These are phyloP conservation scores for Pogonus chalceus DNA, from an alignment of 1,140 invertebrate genomes.

Conservation along the genomic window DNA sequence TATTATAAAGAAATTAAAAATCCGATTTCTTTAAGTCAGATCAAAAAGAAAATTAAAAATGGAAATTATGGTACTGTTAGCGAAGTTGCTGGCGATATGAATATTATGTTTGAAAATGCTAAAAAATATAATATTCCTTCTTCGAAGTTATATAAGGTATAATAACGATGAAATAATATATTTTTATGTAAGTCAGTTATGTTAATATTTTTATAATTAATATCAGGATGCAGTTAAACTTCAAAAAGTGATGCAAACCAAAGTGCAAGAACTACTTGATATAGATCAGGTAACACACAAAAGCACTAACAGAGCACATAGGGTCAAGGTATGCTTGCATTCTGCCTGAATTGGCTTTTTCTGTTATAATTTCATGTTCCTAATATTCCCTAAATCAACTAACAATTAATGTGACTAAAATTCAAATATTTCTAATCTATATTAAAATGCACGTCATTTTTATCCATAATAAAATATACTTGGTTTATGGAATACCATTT, in stretches of 20 bases:
- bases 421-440: too few species aligned
- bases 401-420: too few species aligned
- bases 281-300: constrained; percentile 59
- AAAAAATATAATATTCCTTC: constrained; percentile 87
- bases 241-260: constrained; percentile 74
- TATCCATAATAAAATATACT: too few species aligned
- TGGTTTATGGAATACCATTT: too few species aligned
- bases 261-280: constrained; percentile 73
- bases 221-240: constrained; percentile 64
- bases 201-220: constrained; percentile 18
- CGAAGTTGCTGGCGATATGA: constrained; percentile 89
- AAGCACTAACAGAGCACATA: constrained; percentile 38
- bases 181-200: constrained; percentile 11
- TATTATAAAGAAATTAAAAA: constrained; percentile 97
- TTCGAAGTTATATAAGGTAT: constrained; percentile 76
- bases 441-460: too few species aligned
- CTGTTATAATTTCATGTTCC: constrained; percentile 10
- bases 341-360: constrained; percentile 19
- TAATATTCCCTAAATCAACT: too few species aligned
- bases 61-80: constrained; percentile 77
- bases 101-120: constrained; percentile 98
- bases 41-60: constrained; percentile 80
- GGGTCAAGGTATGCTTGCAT: constrained; percentile 38
- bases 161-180: constrained; percentile 14
- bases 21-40: constrained; percentile 89